These are phyloP conservation scores for Siniperca chuatsi DNA, from an alignment of 2,113 vertebrate genomes.

Conservation along the genomic window DNA sequence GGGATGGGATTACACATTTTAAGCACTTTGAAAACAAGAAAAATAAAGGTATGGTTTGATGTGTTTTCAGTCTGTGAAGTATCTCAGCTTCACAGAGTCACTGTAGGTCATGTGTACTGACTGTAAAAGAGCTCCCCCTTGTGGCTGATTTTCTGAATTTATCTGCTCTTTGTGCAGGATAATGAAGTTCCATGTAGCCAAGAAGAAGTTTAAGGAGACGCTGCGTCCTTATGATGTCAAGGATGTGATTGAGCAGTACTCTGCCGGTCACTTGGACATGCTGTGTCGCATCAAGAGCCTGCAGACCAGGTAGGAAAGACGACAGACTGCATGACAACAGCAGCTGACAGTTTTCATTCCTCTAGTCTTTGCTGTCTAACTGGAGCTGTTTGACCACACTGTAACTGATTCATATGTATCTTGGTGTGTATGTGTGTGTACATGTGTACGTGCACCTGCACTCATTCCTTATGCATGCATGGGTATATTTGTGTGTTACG, in stretches of 20 bases:
- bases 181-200: constrained; percentile 99
- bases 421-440: constrained; percentile 7
- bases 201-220: constrained; percentile 97
- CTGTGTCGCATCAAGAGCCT: constrained; percentile 97
- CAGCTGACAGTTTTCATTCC: neutral
- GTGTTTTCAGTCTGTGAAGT: constrained; percentile 2
- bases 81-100: neutral
- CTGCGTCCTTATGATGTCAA: constrained; percentile 97
- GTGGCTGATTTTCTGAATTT: constrained; percentile 7
- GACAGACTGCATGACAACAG: neutral
- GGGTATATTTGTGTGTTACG: neutral
- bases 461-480: constrained; percentile 5
- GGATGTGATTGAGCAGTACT: constrained; percentile 98
- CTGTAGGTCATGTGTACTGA: neutral
- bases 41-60: neutral
- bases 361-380: neutral
- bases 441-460: constrained; percentile 4
- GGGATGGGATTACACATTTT: neutral
- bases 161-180: constrained; percentile 83
- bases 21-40: neutral
- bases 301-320: constrained; percentile 90
- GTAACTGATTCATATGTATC: constrained; percentile 10
- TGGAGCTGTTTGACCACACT: constrained; percentile 12
- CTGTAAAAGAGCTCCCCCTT: constrained; percentile 38
- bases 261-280: constrained; percentile 97